Evolutionary conservation across 2,797 vertebrate genomes (phyloP), one percentile per base, ranked within the genome.

Genomic region (Pipistrellus pipistrellus): DNA sequence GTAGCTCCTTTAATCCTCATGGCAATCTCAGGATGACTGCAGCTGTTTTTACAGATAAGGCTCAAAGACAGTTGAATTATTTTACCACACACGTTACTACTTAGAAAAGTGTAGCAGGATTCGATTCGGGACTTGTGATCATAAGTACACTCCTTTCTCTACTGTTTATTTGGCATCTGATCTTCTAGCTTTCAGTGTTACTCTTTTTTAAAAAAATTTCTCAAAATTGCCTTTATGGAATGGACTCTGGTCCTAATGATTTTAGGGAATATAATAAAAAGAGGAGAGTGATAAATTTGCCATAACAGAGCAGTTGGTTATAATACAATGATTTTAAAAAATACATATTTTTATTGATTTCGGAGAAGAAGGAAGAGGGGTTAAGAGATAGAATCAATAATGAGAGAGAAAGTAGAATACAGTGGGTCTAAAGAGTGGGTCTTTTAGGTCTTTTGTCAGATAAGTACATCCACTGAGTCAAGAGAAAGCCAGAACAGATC

Each of bases 151-250:
- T 80, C 48, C 44, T 80, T 93, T 35, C 38, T 85, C 20, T 94
- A 27, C 44, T 90, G 6, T 68, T 85, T 57, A 68, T 6, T 64
- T 87, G 23, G 57, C 25, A 41, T 30, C 48, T 75, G 11, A 9
- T 77, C 46, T 85, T 76, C 12, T 48, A 66, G 72, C 32, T 92
- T 93, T 48, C n/a, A 48, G 0, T 84, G 51, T 92, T 84, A 48
- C 2, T 94, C 30, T 90, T 15, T 64, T 93, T 89, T 55, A 72
- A 85, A 64, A n/a, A n/a, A n/a, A n/a, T 72, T 77, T 46, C n/a
- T 86, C 57, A 88, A n/a, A 94, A 46, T 77, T 89, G 44, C 17
- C 9, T 94, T 78, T 85, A 7, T 91, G 35, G 35, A 64, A 64
- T 69, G 18, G 14, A 32, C 51, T 93, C 2, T 62, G 35, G 55